These are phyloP conservation scores for Proisotoma minuta DNA, from an alignment of 2,888 invertebrate genomes.

Conservation along the genomic window DNA sequence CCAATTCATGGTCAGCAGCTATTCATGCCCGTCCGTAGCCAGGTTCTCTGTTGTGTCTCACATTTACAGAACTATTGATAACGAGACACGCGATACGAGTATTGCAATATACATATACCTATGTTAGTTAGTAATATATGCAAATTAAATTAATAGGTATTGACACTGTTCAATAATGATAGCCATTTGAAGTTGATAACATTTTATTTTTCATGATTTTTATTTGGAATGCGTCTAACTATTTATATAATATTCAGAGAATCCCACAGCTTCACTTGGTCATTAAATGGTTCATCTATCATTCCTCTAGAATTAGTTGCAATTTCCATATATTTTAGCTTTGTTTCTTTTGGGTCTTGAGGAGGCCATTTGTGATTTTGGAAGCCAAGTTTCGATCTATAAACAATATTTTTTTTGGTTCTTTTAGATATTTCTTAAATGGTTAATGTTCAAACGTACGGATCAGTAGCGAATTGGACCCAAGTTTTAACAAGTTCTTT, in stretches of 20 bases:
- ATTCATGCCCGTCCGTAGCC: too few relatives aligned
- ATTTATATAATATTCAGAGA: constrained; percentile 22
- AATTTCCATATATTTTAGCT: constrained; percentile 34
- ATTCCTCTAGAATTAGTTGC: constrained; percentile 28
- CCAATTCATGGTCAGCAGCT: too few relatives aligned
- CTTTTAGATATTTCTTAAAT: neutral
- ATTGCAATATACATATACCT: too few relatives aligned
- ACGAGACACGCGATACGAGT: too few relatives aligned
- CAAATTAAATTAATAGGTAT: too few relatives aligned
- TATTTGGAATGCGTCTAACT: too few relatives aligned
- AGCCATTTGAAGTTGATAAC: too few relatives aligned
- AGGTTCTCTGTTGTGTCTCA: too few relatives aligned
- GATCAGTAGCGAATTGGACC: constrained; percentile 39
- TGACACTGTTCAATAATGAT: too few relatives aligned
- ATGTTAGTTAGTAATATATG: too few relatives aligned
- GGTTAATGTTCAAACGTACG: constrained; percentile 22
- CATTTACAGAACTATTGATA: too few relatives aligned
- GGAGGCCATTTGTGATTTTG: constrained; percentile 33
- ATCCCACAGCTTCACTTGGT: constrained; percentile 37
- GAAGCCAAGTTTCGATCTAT: constrained; percentile 25
- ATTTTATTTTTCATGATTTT: too few relatives aligned
- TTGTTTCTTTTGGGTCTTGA: constrained; percentile 8
- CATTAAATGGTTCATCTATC: constrained; percentile 37
- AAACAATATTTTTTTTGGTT: constrained; percentile 1
- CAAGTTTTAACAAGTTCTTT: constrained; percentile 36